These are phyloP conservation scores for Coptodon bakossiorum DNA, from an alignment of 2,113 vertebrate genomes.

Conservation along the genomic window DNA sequence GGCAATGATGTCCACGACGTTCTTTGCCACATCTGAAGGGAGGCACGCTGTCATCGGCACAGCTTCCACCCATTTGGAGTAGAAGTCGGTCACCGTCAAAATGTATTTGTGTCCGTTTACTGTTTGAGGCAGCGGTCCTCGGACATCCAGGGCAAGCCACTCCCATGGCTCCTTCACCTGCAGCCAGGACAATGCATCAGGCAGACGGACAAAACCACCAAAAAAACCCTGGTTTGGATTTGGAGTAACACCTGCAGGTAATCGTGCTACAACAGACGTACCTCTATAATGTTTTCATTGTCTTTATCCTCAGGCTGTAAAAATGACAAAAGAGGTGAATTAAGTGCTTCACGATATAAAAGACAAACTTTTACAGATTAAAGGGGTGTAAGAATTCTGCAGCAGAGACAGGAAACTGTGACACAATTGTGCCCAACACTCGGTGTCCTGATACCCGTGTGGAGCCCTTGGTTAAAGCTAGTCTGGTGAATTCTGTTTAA, in stretches of 20 bases:
- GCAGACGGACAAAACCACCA: not conserved
- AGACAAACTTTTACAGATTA: not conserved
- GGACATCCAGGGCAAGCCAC: conserved; percentile 66
- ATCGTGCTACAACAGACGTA: not conserved
- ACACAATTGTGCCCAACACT: not conserved
- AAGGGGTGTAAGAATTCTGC: not conserved
- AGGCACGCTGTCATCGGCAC: conserved; percentile 47
- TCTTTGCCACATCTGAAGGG: conserved; percentile 27
- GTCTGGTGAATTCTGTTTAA: not conserved
- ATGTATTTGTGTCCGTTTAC: conserved; percentile 54
- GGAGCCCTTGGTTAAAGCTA: not conserved
- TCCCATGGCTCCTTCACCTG: conserved; percentile 64
- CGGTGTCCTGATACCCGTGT: not conserved
- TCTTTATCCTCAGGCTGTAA: conserved; percentile 20
- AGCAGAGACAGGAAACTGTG: not conserved
- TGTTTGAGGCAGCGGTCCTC: conserved; percentile 55
- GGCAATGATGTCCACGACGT: conserved; percentile 37
- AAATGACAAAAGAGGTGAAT: not conserved
- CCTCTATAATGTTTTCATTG: conserved; percentile 40
- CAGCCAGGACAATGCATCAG: not conserved
- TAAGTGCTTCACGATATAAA: not conserved
- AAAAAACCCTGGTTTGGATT: not conserved
- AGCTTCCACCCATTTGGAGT: conserved; percentile 68
- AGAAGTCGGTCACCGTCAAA: conserved; percentile 55
- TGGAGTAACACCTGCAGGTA: not conserved